These are phyloP conservation scores for Recurvirostra avosetta DNA, from an alignment of 2,113 vertebrate genomes.

Conservation along the genomic window DNA sequence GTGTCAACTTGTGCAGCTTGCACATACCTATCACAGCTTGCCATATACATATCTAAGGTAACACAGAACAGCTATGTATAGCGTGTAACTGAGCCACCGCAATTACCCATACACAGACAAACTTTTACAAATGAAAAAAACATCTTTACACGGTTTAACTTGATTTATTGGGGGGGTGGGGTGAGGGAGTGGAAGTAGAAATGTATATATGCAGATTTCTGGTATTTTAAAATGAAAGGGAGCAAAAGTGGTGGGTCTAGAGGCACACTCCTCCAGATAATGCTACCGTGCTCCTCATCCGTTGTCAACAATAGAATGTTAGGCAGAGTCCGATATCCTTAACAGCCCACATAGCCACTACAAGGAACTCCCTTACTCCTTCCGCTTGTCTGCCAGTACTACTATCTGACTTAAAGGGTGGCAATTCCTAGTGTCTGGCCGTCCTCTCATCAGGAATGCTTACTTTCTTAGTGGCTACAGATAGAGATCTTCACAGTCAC, in stretches of 20 bases:
- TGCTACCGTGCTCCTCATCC: rapidly evolving
- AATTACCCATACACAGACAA: background rate
- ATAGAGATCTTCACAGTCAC: background rate
- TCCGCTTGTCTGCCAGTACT: background rate
- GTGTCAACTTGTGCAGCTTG: background rate
- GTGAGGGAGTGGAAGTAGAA: background rate
- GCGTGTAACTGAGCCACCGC: background rate
- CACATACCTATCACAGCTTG: too few relatives aligned
- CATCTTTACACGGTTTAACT: background rate
- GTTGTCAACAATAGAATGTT: rapidly evolving
- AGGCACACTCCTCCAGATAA: background rate
- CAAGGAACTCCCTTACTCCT: background rate
- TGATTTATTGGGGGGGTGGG: rapidly evolving
- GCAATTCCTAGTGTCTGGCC: too few relatives aligned
- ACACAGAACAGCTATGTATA: background rate
- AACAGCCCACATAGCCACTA: background rate
- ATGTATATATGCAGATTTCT: background rate
- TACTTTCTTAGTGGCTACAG: background rate
- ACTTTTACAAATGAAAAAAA: background rate
- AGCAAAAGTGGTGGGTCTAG: background rate
- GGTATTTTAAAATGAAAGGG: background rate
- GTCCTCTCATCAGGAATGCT: background rate
- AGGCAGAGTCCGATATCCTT: background rate
- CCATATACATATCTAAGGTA: background rate
- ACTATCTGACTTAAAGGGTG: background rate